phyloP scores from a whole-genome alignment of 2,888 invertebrate species.

The Nematopogon swammerdamellus region DNA sequence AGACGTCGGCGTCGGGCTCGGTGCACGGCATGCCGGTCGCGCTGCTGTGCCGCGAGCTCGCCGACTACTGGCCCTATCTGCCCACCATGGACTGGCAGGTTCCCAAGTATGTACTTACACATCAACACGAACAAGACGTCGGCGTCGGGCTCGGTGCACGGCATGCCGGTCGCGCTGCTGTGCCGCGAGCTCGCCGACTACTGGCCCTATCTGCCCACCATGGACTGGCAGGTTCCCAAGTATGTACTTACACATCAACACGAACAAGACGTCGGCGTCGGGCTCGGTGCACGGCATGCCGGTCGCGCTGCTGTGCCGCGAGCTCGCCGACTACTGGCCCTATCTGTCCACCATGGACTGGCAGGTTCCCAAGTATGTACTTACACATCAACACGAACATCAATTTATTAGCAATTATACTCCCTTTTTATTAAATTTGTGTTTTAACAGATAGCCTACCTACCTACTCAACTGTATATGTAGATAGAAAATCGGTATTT shows the following conservation, averaged over 20 bases:
- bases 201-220: conserved; percentile 72
- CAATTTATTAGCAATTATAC: too few species aligned
- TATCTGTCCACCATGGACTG: conserved; percentile 77
- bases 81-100: conserved; percentile 80
- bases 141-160: conserved; percentile 68
- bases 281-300: conserved; percentile 80
- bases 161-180: conserved; percentile 78
- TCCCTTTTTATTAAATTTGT: too few species aligned
- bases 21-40: conserved; percentile 76
- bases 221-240: conserved; percentile 80
- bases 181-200: conserved; percentile 70
- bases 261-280: conserved; percentile 74
- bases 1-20: conserved; percentile 77
- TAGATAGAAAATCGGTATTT: too few species aligned
- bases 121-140: conserved; percentile 86
- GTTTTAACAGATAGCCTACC: too few species aligned
- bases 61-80: conserved; percentile 70
- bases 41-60: conserved; percentile 69
- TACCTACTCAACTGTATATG: too few species aligned
- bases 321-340: conserved; percentile 72
- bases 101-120: conserved; percentile 71
- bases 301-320: conserved; percentile 72
- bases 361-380: conserved; percentile 70
- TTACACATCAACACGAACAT: conserved; percentile 89
- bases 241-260: conserved; percentile 81